Evolutionary conservation across 1,140 invertebrate genomes (phyloP).

Genomic region (Heliconius melpomene): DNA sequence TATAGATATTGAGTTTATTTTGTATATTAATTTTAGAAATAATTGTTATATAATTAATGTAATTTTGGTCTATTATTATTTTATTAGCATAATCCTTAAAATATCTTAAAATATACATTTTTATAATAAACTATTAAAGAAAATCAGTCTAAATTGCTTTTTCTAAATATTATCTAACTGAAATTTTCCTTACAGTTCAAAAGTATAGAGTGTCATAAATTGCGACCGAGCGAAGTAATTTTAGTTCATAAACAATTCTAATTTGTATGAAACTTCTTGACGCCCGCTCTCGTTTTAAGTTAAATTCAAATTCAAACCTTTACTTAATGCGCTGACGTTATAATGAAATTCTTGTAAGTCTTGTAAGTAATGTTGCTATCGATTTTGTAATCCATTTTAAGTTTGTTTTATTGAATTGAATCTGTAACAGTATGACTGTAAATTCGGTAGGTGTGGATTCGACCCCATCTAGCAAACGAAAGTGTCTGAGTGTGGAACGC

Average conservation of each 20-base stretch:
- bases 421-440: neutral
- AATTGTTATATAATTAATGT: too few species aligned
- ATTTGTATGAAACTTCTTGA: conserved; percentile 45
- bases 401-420: neutral
- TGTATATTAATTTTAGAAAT: neutral
- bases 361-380: neutral
- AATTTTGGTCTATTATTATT: too few species aligned
- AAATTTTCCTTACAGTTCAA: conserved; percentile 9
- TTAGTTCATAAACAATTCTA: conserved; percentile 46
- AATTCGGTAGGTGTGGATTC: too few species aligned
- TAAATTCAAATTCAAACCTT: conserved; percentile 25
- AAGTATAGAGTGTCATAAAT: conserved; percentile 41
- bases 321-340: conserved; percentile 9
- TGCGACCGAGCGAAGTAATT: conserved; percentile 21
- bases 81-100: too few species aligned
- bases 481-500: too few species aligned
- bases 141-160: neutral
- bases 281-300: conserved; percentile 24
- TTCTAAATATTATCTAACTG: neutral
- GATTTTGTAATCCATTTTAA: neutral
- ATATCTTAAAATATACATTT: neutral
- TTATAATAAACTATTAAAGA: neutral
- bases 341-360: conserved; percentile 20
- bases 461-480: too few species aligned
- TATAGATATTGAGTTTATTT: neutral